Conservation (phyloP, 2,797 vertebrate species). For the Pipistrellus pygmaeus region DNA sequence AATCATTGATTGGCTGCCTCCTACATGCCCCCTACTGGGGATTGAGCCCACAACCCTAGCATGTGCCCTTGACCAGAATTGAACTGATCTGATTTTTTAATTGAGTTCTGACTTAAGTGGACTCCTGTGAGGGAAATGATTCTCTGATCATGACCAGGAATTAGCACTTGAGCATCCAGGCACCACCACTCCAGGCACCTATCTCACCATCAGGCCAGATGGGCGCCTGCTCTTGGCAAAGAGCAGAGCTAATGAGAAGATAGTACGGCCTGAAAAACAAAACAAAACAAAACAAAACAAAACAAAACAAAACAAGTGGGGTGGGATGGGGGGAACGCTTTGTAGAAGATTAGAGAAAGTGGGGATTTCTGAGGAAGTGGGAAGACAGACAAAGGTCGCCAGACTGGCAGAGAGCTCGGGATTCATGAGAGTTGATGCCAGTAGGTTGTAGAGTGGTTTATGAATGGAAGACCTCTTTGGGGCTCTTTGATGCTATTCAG, state of each 20-base stretch:
- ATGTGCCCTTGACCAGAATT: too few species aligned
- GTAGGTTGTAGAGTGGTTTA: neutral
- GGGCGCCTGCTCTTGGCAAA: neutral
- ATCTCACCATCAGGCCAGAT: neutral
- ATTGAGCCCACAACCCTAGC: too few species aligned
- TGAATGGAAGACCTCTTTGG: neutral
- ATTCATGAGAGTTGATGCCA: neutral
- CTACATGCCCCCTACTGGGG: too few species aligned
- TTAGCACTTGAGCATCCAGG: neutral
- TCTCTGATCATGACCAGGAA: neutral
- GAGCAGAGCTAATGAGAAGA: neutral
- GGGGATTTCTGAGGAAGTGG: neutral
- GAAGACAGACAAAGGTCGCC: neutral
- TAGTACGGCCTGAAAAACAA: neutral
- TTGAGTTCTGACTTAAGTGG: constrained; percentile 1
- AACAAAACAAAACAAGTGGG: too few species aligned
- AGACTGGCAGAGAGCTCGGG: neutral
- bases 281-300: too few species aligned
- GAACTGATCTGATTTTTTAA: constrained; percentile 29
- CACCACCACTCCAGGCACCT: too few species aligned
- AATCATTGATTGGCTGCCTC: too few species aligned
- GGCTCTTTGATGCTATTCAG: neutral
- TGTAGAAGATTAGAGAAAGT: neutral
- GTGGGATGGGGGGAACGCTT: neutral
- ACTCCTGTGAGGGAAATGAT: constrained; percentile 44